phyloP scores from a whole-genome alignment of 2,888 invertebrate genomes.

The Rhaphigaster nebulosa region DNA sequence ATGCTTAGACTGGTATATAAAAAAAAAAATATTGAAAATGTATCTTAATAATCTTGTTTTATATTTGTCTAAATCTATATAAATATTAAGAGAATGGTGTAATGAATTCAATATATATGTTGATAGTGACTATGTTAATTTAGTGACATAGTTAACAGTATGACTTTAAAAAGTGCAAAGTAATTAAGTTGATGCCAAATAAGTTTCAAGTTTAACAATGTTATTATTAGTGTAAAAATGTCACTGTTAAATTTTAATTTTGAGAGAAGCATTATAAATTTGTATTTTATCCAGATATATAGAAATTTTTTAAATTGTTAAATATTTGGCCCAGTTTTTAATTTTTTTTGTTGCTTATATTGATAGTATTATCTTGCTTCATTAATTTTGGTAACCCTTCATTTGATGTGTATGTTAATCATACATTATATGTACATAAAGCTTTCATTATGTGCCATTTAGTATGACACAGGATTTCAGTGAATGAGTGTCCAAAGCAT shows the following conservation, averaged over 20 bases:
- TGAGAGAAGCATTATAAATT: not conserved
- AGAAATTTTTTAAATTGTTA: not conserved
- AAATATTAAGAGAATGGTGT: not conserved
- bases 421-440: conserved; percentile 8
- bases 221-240: not conserved
- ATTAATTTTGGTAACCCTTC: not conserved
- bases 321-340: not conserved
- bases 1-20: not conserved
- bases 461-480: not conserved
- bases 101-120: not conserved
- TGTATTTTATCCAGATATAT: not conserved
- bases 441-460: conserved; percentile 40
- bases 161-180: not conserved
- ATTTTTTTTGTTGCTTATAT: not conserved
- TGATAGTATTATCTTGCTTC: not conserved
- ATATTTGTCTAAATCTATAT: not conserved
- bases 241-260: not conserved
- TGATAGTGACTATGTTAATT: not conserved
- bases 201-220: not conserved
- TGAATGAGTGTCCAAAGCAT: conserved; percentile 47
- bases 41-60: not conserved
- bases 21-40: not conserved
- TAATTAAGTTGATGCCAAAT: not conserved
- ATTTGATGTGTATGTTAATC: not conserved
- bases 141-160: not conserved